phyloP scores from a whole-genome alignment of 2,113 vertebrate species.

The Arothron firmamentum region DNA sequence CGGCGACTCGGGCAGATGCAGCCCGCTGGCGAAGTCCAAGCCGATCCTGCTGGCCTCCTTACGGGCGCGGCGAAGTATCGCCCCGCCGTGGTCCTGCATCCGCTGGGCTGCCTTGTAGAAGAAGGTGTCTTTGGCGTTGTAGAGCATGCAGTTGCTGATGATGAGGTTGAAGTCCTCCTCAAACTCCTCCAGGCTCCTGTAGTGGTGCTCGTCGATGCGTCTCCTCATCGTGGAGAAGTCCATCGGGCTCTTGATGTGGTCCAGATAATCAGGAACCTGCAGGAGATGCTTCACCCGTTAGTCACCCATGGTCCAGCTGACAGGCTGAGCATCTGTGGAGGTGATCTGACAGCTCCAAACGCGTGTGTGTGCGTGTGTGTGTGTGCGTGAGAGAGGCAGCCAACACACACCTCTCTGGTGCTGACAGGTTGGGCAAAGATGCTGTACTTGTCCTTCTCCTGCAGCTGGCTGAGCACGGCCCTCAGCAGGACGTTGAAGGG shows the following conservation, averaged over 20 bases:
- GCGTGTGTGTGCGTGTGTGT: no score
- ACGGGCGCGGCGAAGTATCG: conserved; percentile 86
- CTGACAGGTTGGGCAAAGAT: conserved; percentile 94
- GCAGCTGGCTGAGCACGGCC: conserved; percentile 87
- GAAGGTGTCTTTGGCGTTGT: conserved; percentile 95
- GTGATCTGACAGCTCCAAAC: no score
- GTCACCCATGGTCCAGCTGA: not conserved
- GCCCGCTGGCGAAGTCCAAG: conserved; percentile 85
- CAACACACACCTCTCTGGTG: conserved; percentile 83
- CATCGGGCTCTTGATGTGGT: conserved; percentile 93
- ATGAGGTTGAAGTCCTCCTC: conserved; percentile 94
- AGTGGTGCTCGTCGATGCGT: conserved; percentile 84
- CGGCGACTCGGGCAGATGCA: conserved; percentile 85
- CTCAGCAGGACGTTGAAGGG: conserved; percentile 88
- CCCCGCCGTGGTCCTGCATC: conserved; percentile 91
- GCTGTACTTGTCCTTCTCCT: conserved; percentile 90
- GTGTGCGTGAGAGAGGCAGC: no score
- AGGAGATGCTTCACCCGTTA: not conserved
- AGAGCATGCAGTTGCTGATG: conserved; percentile 93
- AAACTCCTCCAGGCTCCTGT: conserved; percentile 85
- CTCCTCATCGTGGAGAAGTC: conserved; percentile 95
- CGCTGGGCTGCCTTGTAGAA: conserved; percentile 90
- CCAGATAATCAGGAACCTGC: conserved; percentile 95
- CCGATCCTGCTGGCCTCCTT: conserved; percentile 84
- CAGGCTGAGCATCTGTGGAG: no score